Evolutionary conservation across 1,140 invertebrate genomes (phyloP).

Genomic region (Samia ricini): DNA sequence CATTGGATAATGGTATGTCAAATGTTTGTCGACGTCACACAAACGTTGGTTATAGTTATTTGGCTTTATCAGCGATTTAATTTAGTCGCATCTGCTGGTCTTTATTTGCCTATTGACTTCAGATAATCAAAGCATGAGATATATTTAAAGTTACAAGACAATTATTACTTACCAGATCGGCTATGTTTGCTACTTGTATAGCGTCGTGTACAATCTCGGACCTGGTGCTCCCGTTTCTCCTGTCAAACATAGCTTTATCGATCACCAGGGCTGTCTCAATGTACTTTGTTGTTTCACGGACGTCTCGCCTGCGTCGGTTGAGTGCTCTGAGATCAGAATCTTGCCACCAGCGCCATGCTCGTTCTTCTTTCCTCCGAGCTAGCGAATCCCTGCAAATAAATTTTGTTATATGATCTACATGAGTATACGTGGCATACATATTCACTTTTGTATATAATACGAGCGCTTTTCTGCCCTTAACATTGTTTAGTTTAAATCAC

Average conservation of each 20-base stretch:
- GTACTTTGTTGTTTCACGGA: constrained; percentile 92
- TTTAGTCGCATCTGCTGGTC: too few relatives aligned
- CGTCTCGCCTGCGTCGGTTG: constrained; percentile 82
- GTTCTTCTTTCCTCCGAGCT: constrained; percentile 45
- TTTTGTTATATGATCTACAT: not conserved
- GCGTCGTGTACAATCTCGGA: constrained; percentile 95
- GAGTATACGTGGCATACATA: too few relatives aligned
- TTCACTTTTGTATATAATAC: too few relatives aligned
- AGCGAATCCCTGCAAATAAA: constrained; percentile 21
- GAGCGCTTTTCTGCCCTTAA: too few relatives aligned
- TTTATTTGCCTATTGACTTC: too few relatives aligned
- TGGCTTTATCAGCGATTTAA: too few relatives aligned
- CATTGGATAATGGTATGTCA: not conserved
- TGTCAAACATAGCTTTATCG: constrained; percentile 96
- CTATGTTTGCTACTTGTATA: constrained; percentile 97
- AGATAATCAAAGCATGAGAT: too few relatives aligned
- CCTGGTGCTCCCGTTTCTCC: constrained; percentile 92
- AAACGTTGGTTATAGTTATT: too few relatives aligned
- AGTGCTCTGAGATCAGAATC: constrained; percentile 45
- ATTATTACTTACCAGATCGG: constrained; percentile 88
- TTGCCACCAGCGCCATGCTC: constrained; percentile 63
- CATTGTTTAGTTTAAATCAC: too few relatives aligned
- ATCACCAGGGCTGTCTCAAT: constrained; percentile 95
- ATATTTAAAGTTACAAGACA: not conserved
- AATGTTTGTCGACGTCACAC: not conserved